A percentile compares a stretch with the other conserved stretches of the same genome.
phyloP scores from a whole-genome alignment of 2,888 invertebrate species.

The Drosophila fulvimacula region DNA sequence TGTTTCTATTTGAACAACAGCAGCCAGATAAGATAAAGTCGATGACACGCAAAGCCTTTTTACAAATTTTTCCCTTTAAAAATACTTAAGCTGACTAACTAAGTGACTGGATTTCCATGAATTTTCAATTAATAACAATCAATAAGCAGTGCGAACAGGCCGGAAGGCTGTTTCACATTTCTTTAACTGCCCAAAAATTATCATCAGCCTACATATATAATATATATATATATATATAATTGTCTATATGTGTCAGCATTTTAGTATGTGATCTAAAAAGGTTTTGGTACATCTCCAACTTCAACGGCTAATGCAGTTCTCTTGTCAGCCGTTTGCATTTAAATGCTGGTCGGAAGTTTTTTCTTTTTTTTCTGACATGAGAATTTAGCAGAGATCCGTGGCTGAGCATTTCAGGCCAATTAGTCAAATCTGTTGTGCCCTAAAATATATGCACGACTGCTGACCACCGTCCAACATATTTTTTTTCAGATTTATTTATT shows the following conservation, averaged over 20 bases:
- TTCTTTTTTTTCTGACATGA: constrained; percentile 23
- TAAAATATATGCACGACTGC: constrained; percentile 41
- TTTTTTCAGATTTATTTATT: constrained; percentile 32
- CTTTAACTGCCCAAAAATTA: constrained; percentile 43
- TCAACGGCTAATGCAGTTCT: constrained; percentile 67
- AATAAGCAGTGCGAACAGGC: constrained; percentile 18
- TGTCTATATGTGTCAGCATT: neutral
- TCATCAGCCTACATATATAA: constrained; percentile 43
- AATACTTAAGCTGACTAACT: constrained; percentile 5
- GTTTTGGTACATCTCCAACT: constrained; percentile 14
- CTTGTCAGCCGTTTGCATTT: constrained; percentile 73
- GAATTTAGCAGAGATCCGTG: constrained; percentile 23
- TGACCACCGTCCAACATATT: neutral
- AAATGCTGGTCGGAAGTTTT: constrained; percentile 48
- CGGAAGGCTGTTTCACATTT: constrained; percentile 32
- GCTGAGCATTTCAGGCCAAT: constrained; percentile 55
- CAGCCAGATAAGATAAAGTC: constrained; percentile 21
- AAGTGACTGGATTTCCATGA: constrained; percentile 29
- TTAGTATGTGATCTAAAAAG: constrained; percentile 23
- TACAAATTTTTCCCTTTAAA: neutral
- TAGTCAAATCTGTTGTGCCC: constrained; percentile 66
- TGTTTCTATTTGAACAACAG: constrained; percentile 25
- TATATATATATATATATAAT: neutral
- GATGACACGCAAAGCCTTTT: constrained; percentile 29
- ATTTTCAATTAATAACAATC: constrained; percentile 32